Conservation (phyloP, 2,113 vertebrate species). For the Tetrao urogallus region DNA sequence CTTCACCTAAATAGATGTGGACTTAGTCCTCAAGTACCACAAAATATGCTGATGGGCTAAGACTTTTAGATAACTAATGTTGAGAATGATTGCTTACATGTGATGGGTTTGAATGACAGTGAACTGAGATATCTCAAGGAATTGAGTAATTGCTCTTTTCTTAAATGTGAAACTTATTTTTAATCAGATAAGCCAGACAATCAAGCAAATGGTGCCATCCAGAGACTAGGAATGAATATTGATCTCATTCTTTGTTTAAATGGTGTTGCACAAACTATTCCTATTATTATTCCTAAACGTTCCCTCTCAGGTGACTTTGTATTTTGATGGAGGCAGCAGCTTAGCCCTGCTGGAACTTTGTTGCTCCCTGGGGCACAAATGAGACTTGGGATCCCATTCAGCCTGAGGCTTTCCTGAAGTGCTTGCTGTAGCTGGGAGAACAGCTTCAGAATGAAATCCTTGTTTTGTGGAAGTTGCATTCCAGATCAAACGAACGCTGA, state of each 20-base stretch:
- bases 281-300: background rate
- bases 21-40: background rate
- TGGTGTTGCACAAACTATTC: background rate
- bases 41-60: rapidly evolving
- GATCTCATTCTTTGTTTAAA: background rate
- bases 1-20: background rate
- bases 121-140: background rate
- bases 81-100: rapidly evolving
- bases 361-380: rapidly evolving
- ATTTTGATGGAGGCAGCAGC: background rate
- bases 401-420: background rate
- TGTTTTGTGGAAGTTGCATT: background rate
- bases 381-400: background rate
- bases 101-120: background rate
- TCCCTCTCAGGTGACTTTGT: background rate
- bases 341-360: rapidly evolving
- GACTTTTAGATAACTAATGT: background rate
- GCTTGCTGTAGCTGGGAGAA: background rate
- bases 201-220: background rate
- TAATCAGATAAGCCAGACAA: background rate
- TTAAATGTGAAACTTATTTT: background rate
- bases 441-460: background rate
- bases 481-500: background rate
- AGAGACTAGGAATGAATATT: background rate
- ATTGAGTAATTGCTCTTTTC: background rate